Evolutionary conservation across 2,888 invertebrate genomes (phyloP), one percentile per base, ranked within the genome.

Genomic region (Dynastes maya): DNA sequence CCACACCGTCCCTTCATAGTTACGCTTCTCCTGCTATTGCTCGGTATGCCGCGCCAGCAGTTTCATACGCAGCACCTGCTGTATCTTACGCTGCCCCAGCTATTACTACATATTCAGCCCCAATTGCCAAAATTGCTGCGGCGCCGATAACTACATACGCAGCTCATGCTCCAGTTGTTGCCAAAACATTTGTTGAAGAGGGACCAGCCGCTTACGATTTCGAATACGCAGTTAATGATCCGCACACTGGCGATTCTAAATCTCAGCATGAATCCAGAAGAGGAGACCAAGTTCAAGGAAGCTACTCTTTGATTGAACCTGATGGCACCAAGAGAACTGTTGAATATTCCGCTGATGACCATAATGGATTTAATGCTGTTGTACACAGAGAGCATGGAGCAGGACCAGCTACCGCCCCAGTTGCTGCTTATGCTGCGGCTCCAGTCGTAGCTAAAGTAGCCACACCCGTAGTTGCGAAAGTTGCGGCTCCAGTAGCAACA

Each of bases 311-410:
- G 1, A 86, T 91, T 80, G 91, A 91, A 80, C 84, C 91, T 27
- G 91, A 91, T 86, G 91, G 91, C 49, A 88, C 88, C 81, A 88
- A 87, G 71, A 89, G 91, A 80, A 87, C 88, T 45, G 91, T 91
- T 27, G 89, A 90, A n/a, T 91, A 91, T 85, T 88, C 88, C 72
- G 89, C 91, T 40, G 91, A 90, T 83, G 86, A 88, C 13, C 89
- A 89, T 81, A 89, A 85, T 80, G 91, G 91, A 75, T 91, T 91
- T 86, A 90, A 90, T 83, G 91, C 91, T 1, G 83, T 90, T 55
- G 91, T 91, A 0, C 88, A 87, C 78, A 90, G 89, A 61, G 89
- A 90, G 83, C 89, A 89, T 8, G 88, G 88, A 22, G 81, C 55
- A 9, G 22, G 8, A 22, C 55, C 55, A n/a, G 55, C 79, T 4